Evolutionary conservation across 2,888 invertebrate species (phyloP).

Genomic region (Prenolepis imparis): DNA sequence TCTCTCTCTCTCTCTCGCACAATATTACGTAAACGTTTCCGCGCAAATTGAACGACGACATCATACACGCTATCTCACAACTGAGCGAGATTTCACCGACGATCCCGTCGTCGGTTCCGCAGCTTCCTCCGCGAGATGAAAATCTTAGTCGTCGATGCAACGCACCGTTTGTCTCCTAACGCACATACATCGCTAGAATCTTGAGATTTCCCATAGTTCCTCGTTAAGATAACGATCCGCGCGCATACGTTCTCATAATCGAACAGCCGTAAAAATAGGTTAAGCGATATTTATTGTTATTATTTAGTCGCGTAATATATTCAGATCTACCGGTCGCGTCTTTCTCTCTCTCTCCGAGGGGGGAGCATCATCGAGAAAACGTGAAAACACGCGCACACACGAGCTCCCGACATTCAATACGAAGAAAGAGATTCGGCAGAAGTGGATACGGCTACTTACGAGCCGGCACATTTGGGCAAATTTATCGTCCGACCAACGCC

Average conservation of each 20-base stretch:
- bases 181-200: not conserved
- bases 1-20: not conserved
- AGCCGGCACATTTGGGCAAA: slow-evolving; percentile 36
- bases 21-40: slow-evolving; percentile 38
- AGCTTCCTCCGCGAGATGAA: not conserved
- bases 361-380: not conserved
- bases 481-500: slow-evolving; percentile 60
- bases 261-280: not conserved
- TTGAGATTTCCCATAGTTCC: not conserved
- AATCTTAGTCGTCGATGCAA: not conserved
- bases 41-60: slow-evolving; percentile 18
- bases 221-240: slow-evolving; percentile 14
- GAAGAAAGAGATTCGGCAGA: slow-evolving; percentile 19
- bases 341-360: slow-evolving; percentile 12
- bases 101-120: not conserved
- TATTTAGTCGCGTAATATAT: slow-evolving; percentile 20
- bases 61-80: not conserved
- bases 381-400: not conserved
- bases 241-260: slow-evolving; percentile 19
- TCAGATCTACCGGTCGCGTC: not conserved
- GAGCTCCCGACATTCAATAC: not conserved
- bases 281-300: slow-evolving; percentile 30
- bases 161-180: slow-evolving; percentile 13
- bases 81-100: not conserved
- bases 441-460: slow-evolving; percentile 44